Conservation (phyloP, 2,888 invertebrate species). For the Zygothrica quintamaculata region DNA sequence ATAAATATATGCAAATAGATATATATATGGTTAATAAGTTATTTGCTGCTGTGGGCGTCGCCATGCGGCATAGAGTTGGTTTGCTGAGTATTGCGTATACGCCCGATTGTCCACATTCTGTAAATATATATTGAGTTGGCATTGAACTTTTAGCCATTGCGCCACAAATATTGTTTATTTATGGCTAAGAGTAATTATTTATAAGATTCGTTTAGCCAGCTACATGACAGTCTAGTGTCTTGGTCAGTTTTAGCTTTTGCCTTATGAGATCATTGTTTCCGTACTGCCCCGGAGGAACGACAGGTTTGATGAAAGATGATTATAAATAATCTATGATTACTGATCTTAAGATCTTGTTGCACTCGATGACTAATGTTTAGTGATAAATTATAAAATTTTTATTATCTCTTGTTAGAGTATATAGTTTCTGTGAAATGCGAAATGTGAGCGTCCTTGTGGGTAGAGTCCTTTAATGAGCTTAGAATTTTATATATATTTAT, state of each 20-base stretch:
- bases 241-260: slow-evolving; percentile 13
- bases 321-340: no score
- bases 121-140: slow-evolving; percentile 70
- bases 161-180: slow-evolving; percentile 57
- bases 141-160: slow-evolving; percentile 67
- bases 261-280: slow-evolving; percentile 61
- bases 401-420: no score
- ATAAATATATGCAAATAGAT: no score
- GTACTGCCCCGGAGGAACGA: slow-evolving; percentile 1
- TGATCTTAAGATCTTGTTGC: no score
- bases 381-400: no score
- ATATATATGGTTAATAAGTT: no score
- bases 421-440: no score
- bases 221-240: slow-evolving; percentile 37
- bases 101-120: slow-evolving; percentile 59
- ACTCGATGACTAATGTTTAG: no score
- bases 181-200: slow-evolving; percentile 68
- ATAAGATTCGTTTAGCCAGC: slow-evolving; percentile 36
- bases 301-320: no score
- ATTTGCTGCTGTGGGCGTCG: slow-evolving; percentile 59
- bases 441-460: no score
- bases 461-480: no score
- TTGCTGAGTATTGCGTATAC: slow-evolving; percentile 29
- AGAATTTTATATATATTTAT: no score
- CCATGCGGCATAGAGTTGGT: slow-evolving; percentile 6